These are phyloP conservation scores for Trogon surrucura DNA, from an alignment of 2,113 vertebrate genomes.

Conservation along the genomic window DNA sequence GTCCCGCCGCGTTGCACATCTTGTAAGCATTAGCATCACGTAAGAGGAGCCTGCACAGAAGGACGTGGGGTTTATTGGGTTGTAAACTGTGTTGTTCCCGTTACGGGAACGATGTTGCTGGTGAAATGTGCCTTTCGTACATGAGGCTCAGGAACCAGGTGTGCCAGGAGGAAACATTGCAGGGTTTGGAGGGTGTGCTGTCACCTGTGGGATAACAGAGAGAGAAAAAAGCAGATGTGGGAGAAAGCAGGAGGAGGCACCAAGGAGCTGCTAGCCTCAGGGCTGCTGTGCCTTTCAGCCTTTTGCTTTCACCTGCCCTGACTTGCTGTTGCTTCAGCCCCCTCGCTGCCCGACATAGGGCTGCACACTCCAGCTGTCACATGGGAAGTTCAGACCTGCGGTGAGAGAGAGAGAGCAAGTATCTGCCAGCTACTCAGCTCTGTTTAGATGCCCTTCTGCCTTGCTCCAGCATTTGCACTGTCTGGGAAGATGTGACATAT, in stretches of 20 bases:
- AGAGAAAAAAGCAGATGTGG: background rate
- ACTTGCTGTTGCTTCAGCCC: no score
- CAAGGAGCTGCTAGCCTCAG: background rate
- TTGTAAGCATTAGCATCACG: conserved; percentile 36
- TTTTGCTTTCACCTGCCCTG: background rate
- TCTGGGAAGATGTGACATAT: background rate
- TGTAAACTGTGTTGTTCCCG: conserved; percentile 55
- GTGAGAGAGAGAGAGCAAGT: background rate
- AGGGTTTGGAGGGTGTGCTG: background rate
- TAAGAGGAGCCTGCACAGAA: conserved; percentile 44
- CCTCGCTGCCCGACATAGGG: rapidly evolving
- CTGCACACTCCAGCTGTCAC: rapidly evolving
- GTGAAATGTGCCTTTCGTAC: background rate
- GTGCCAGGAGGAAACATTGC: background rate
- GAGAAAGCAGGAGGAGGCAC: background rate
- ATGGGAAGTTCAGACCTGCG: background rate
- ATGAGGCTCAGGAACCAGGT: background rate
- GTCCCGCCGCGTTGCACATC: conserved; percentile 5
- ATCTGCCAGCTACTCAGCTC: background rate
- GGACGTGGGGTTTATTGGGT: conserved; percentile 49
- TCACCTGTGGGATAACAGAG: background rate
- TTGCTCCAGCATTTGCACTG: background rate
- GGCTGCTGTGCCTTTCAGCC: background rate
- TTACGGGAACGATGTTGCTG: conserved; percentile 6
- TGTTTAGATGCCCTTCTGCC: background rate